phyloP scores from a whole-genome alignment of 2,797 vertebrate species.

The Pseudochirops cupreus region DNA sequence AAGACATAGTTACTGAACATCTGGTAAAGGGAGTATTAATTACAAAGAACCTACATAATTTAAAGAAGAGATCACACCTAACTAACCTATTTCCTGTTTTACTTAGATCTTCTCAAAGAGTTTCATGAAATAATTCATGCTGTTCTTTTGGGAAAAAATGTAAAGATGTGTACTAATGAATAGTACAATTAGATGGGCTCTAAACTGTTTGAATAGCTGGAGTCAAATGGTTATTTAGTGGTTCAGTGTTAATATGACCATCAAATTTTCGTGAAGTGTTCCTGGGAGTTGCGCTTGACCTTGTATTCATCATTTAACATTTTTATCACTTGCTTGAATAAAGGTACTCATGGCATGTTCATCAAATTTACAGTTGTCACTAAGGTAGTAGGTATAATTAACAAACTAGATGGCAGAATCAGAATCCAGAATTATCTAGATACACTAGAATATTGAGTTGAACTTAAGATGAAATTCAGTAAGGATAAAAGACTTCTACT shows the following conservation, averaged over 20 bases:
- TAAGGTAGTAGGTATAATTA: background rate
- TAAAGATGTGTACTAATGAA: background rate
- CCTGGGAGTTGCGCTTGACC: background rate
- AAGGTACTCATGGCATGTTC: background rate
- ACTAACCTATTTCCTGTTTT: background rate
- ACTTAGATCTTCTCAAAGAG: background rate
- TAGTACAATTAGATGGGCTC: background rate
- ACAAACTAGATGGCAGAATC: background rate
- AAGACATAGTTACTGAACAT: background rate
- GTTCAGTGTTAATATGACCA: background rate
- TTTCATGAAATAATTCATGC: background rate
- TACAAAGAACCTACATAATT: background rate
- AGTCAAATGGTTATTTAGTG: background rate
- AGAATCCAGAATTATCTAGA: background rate
- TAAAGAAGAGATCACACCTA: background rate
- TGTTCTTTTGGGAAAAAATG: background rate
- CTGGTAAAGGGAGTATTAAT: background rate
- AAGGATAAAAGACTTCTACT: background rate
- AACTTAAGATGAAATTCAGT: background rate
- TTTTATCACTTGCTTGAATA: background rate
- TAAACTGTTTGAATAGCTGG: background rate
- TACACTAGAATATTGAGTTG: background rate
- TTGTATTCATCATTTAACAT: background rate
- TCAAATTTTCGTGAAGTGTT: background rate
- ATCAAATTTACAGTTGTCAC: background rate